These are phyloP conservation scores for Ophion ventricosus DNA, from an alignment of 2,888 invertebrate genomes.

Conservation along the genomic window DNA sequence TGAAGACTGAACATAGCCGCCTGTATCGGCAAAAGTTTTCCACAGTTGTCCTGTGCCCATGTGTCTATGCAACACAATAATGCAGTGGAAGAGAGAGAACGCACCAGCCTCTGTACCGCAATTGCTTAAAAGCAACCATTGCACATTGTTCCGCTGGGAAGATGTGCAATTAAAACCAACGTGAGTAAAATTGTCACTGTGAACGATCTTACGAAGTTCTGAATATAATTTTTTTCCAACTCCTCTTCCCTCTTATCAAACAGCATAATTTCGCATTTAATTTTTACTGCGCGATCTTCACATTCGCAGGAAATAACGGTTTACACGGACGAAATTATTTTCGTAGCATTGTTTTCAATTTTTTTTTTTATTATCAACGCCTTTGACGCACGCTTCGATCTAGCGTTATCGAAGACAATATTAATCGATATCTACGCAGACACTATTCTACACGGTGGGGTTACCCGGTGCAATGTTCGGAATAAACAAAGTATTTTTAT, in stretches of 20 bases:
- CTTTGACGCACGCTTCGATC: constrained; percentile 27
- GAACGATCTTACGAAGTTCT: no score
- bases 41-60: not conserved
- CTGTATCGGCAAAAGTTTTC: not conserved
- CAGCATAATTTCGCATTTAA: not conserved
- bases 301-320: not conserved
- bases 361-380: constrained; percentile 46
- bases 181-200: no score
- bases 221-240: no score
- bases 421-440: constrained; percentile 44
- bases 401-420: constrained; percentile 42
- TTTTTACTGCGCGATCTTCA: not conserved
- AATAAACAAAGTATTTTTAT: constrained; percentile 29
- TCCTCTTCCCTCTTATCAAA: not conserved
- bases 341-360: not conserved
- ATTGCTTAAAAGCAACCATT: not conserved
- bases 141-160: no score
- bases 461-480: constrained; percentile 54
- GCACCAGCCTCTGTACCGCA: not conserved
- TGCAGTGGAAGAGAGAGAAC: not conserved
- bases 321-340: not conserved
- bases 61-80: not conserved
- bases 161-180: no score
- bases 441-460: constrained; percentile 40
- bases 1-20: not conserved